A percentile compares a stretch with the other conserved stretches of the same genome.
Evolutionary conservation across 2,888 invertebrate genomes (phyloP).

Genomic region (Stictocephala bisonia): DNA sequence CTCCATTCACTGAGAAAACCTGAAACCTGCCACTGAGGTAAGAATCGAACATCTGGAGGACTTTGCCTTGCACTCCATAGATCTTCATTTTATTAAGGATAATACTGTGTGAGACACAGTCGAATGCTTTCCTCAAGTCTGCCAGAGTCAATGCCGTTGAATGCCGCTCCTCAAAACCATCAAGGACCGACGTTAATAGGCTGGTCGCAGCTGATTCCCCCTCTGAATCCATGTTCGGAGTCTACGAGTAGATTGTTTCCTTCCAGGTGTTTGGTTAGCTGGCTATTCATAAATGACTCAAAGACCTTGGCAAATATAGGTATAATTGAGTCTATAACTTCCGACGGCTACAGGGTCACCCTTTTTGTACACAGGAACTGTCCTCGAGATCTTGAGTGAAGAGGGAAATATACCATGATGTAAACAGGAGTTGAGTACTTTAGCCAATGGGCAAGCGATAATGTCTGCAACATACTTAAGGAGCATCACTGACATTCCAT

Average conservation of each 20-base stretch:
- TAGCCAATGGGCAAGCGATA: constrained; percentile 10
- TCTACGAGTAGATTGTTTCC: neutral
- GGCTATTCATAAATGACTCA: constrained; percentile 10
- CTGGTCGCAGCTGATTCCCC: neutral
- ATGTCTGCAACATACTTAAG: neutral
- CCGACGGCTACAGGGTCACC: constrained; percentile 1
- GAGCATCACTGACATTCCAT: neutral
- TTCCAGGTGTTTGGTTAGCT: neutral
- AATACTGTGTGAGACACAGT: constrained; percentile 20
- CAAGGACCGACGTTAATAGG: neutral
- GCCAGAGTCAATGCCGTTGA: neutral
- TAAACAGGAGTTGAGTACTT: constrained; percentile 2
- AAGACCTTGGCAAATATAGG: constrained; percentile 21
- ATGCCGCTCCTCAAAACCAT: neutral
- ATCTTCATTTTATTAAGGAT: constrained; percentile 6
- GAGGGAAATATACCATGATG: neutral
- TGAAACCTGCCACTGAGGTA: constrained; percentile 6
- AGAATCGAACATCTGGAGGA: neutral
- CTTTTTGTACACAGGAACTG: constrained; percentile 25
- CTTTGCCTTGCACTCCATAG: neutral
- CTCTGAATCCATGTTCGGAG: constrained; percentile 22
- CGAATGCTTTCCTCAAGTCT: constrained; percentile 37
- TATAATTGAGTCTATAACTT: constrained; percentile 31
- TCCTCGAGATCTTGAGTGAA: neutral
- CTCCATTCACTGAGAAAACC: neutral